Percentiles rank a stretch among this genome's conserved stretches.
Conservation (phyloP, 2,113 vertebrate genomes). For the Sylvilagus bachmani region DNA sequence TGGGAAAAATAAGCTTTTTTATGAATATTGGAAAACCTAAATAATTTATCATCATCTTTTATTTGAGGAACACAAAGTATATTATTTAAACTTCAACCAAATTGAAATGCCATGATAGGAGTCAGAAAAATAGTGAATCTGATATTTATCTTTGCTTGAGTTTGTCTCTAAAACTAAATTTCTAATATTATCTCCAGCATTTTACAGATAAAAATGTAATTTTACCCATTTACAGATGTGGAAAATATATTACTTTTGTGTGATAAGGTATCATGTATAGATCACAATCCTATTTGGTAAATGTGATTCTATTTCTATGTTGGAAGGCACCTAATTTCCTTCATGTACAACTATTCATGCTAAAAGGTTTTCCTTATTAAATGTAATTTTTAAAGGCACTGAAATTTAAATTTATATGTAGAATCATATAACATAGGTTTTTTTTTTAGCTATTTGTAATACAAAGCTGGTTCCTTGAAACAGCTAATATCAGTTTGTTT, state of each 20-base stretch:
- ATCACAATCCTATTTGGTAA: not conserved
- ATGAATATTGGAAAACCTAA: not conserved
- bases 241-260: not conserved
- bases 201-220: not conserved
- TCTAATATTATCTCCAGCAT: not conserved
- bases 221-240: not conserved
- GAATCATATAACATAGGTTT: not conserved
- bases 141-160: not conserved
- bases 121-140: not conserved
- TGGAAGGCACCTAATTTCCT: not conserved
- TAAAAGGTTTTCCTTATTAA: not conserved
- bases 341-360: not conserved
- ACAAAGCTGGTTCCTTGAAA: not conserved
- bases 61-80: not conserved
- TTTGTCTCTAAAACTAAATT: not conserved
- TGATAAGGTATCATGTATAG: not conserved
- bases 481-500: not conserved
- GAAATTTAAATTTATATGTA: not conserved
- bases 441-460: not conserved
- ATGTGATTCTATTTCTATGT: not conserved
- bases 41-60: not conserved
- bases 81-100: not conserved
- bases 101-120: not conserved
- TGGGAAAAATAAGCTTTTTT: not conserved
- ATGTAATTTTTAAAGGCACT: not conserved